Evolutionary conservation across 1,140 invertebrate species (phyloP).

Genomic region (Diplogasteroides magnus): DNA sequence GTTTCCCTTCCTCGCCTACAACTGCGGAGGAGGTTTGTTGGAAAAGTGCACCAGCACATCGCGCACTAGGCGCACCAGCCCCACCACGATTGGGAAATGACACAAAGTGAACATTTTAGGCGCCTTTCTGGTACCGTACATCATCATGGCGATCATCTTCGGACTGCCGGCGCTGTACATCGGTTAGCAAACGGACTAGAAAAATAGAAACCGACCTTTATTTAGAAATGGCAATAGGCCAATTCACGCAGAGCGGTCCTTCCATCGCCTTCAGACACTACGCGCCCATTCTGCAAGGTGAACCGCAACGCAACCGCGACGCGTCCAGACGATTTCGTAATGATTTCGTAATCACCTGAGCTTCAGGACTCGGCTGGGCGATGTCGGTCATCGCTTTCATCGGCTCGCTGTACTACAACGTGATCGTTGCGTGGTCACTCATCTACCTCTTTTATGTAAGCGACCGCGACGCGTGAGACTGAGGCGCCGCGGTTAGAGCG

Average conservation of each 20-base stretch:
- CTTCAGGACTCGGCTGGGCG: slow-evolving; percentile 14
- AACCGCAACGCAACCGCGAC: no score
- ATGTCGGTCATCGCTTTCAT: slow-evolving; percentile 6
- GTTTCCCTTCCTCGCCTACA: no score
- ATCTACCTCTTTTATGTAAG: slow-evolving; percentile 1
- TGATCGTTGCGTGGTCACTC: slow-evolving; percentile 4
- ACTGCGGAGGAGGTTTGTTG: no score
- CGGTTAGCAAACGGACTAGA: no score
- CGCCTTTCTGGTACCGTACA: slow-evolving; percentile 22
- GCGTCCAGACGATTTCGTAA: neutral
- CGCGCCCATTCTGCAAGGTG: no score
- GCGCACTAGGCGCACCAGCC: no score
- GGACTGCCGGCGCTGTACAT: slow-evolving; percentile 23
- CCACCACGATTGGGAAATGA: no score
- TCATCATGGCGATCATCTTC: slow-evolving; percentile 13
- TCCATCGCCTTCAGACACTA: neutral
- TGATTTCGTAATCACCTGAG: neutral
- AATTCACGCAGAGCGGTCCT: neutral
- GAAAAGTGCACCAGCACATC: no score
- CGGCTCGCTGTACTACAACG: slow-evolving; percentile 5
- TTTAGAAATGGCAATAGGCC: neutral
- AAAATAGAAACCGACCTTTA: no score
- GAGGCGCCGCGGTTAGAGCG: no score
- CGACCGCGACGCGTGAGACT: no score
- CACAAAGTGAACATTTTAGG: no score